Evolutionary conservation across 1,140 invertebrate species (phyloP).

Genomic region (Thrips palmi): DNA sequence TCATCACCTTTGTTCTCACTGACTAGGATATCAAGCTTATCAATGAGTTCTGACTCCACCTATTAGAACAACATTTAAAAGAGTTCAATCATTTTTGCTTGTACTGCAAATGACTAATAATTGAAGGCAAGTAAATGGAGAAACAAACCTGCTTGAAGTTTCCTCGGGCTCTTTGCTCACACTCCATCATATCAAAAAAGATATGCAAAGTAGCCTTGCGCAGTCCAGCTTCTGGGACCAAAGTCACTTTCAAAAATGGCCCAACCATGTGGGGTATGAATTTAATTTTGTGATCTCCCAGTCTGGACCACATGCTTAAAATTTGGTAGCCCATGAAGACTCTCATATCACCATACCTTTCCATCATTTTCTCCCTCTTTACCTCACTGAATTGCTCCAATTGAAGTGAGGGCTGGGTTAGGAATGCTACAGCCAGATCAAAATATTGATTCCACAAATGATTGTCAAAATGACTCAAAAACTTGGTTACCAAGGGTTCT

Average conservation of each 20-base stretch:
- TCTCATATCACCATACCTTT: conserved; percentile 76
- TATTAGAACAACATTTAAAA: conserved; percentile 14
- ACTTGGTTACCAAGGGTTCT: conserved; percentile 66
- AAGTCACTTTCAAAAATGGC: conserved; percentile 80
- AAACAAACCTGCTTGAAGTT: conserved; percentile 53
- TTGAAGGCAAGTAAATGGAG: not conserved
- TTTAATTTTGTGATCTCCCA: conserved; percentile 67
- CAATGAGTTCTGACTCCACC: conserved; percentile 82
- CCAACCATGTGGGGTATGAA: conserved; percentile 89
- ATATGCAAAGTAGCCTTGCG: conserved; percentile 82
- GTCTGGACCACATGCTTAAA: conserved; percentile 80
- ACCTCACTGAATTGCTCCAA: conserved; percentile 65
- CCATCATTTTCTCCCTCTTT: conserved; percentile 59
- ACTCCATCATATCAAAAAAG: conserved; percentile 95
- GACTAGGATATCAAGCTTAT: conserved; percentile 80
- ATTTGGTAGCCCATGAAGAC: conserved; percentile 87
- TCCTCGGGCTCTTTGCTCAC: conserved; percentile 63
- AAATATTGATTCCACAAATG: conserved; percentile 81
- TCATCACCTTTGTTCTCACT: conserved; percentile 87
- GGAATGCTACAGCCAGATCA: conserved; percentile 67
- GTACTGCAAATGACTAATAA: not conserved
- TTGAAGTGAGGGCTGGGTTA: conserved; percentile 73
- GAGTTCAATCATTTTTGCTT: not conserved
- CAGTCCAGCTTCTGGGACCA: conserved; percentile 75
- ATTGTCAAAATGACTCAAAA: conserved; percentile 52